These are phyloP conservation scores for Hyles euphorbiae DNA, from an alignment of 1,140 invertebrate genomes.

Conservation along the genomic window DNA sequence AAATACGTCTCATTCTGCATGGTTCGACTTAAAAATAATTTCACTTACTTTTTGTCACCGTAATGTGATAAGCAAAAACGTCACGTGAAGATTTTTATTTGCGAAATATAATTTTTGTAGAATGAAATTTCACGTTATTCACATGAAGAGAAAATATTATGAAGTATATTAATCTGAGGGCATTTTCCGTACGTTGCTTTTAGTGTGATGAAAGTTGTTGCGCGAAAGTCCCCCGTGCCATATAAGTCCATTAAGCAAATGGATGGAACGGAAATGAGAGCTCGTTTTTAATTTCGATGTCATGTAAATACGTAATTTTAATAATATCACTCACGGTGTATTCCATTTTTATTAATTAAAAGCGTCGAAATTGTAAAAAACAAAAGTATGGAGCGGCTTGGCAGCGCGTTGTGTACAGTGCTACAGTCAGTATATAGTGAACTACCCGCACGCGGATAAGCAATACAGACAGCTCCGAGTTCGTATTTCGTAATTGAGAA, in stretches of 20 bases:
- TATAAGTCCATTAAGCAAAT: slow-evolving; percentile 72
- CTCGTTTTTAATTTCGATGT: slow-evolving; percentile 69
- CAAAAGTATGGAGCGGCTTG: too few relatives aligned
- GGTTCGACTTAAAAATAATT: too few relatives aligned
- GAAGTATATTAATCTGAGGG: slow-evolving; percentile 60
- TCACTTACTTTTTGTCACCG: too few relatives aligned
- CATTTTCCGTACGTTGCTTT: slow-evolving; percentile 65
- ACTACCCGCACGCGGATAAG: too few relatives aligned
- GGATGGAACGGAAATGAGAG: slow-evolving; percentile 60
- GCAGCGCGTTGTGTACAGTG: too few relatives aligned
- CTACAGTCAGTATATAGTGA: too few relatives aligned
- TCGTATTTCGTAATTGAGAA: slow-evolving; percentile 7
- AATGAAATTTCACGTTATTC: slow-evolving; percentile 14
- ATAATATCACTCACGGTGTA: slow-evolving; percentile 44
- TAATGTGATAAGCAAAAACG: too few relatives aligned
- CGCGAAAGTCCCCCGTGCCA: slow-evolving; percentile 57
- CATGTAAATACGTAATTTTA: slow-evolving; percentile 57
- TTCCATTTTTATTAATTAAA: slow-evolving; percentile 33
- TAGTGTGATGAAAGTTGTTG: slow-evolving; percentile 69
- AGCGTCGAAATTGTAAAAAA: background rate
- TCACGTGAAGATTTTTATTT: background rate
- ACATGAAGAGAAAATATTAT: slow-evolving; percentile 21
- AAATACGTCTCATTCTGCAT: too few relatives aligned
- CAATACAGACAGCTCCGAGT: too few relatives aligned
- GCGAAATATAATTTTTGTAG: slow-evolving; percentile 2